Percentiles rank a stretch among this genome's conserved stretches.
Evolutionary conservation across 2,797 vertebrate genomes (phyloP).

Genomic region (Scomberomorus guttatus): DNA sequence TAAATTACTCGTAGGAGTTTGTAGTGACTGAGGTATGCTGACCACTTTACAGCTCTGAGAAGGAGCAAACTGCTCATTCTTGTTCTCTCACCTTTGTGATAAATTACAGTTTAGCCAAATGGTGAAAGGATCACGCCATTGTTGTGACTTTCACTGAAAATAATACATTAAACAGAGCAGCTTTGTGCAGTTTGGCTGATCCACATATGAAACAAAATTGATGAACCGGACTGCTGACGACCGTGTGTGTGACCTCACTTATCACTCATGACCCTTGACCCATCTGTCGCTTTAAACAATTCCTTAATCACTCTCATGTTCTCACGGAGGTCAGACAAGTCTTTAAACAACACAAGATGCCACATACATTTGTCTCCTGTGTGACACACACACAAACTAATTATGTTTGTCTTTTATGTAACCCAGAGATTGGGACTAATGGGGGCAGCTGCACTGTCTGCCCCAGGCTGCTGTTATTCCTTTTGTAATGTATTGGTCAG

Average conservation of each 20-base stretch:
- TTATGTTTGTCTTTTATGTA: conserved; percentile 77
- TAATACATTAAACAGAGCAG: conserved; percentile 63
- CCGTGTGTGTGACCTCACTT: conserved; percentile 76
- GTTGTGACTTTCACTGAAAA: conserved; percentile 63
- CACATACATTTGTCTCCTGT: conserved; percentile 74
- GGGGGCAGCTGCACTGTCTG: conserved; percentile 79
- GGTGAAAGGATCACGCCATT: conserved; percentile 59
- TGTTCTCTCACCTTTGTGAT: conserved; percentile 63
- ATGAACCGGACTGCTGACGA: conserved; percentile 71
- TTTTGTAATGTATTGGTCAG: conserved; percentile 76
- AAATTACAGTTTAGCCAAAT: conserved; percentile 59
- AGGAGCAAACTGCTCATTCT: conserved; percentile 28
- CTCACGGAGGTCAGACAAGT: conserved; percentile 68
- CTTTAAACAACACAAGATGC: conserved; percentile 74
- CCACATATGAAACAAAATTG: conserved; percentile 71
- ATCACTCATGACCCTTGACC: conserved; percentile 77
- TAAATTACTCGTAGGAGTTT: conserved; percentile 55
- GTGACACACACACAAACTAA: conserved; percentile 70
- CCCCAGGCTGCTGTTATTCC: conserved; percentile 62
- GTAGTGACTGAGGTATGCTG: conserved; percentile 36
- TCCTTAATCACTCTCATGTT: conserved; percentile 76
- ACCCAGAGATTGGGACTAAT: conserved; percentile 72
- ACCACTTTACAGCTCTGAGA: conserved; percentile 43
- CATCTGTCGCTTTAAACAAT: conserved; percentile 72
- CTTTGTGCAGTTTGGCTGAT: conserved; percentile 64